Percentiles rank a stretch among this genome's conserved stretches.
phyloP scores from a whole-genome alignment of 37 sponge, comb jelly and placozoan species.

The Theonella swinhoei region DNA sequence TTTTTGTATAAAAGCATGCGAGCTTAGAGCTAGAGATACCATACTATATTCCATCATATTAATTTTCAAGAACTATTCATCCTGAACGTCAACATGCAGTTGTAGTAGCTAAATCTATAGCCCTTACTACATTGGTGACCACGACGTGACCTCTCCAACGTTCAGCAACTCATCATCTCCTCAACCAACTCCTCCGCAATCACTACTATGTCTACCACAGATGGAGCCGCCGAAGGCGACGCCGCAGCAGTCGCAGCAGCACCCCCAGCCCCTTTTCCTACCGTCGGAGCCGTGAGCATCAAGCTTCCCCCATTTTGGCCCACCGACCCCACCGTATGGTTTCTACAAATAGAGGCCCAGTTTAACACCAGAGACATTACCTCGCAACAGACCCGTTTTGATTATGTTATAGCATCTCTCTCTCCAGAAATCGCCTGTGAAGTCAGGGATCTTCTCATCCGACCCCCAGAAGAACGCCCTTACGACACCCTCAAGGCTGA shows the following conservation, averaged over 20 bases:
- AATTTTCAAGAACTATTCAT: too few species aligned
- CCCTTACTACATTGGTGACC: constrained; percentile 53
- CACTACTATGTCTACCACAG: not conserved
- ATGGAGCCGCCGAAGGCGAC: not conserved
- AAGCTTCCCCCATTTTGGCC: constrained; percentile 81
- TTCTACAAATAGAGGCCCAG: constrained; percentile 73
- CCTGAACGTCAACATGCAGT: too few species aligned
- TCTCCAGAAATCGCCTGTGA: too few species aligned
- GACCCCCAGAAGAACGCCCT: too few species aligned
- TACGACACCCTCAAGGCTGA: constrained; percentile 32
- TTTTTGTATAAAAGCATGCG: not conserved
- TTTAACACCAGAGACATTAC: constrained; percentile 54
- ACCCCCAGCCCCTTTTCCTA: not conserved
- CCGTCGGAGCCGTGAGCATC: constrained; percentile 37
- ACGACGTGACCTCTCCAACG: too few species aligned
- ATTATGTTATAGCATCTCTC: too few species aligned
- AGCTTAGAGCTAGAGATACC: too few species aligned
- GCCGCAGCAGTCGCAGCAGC: not conserved
- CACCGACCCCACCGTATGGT: constrained; percentile 58
- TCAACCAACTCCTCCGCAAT: not conserved
- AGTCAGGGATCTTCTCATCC: too few species aligned
- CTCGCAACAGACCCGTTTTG: too few species aligned
- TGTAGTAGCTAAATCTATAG: too few species aligned
- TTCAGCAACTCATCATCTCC: not conserved
- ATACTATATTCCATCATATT: too few species aligned